A percentile compares a stretch with the other conserved stretches of the same genome.
Evolutionary conservation across 53 echinoderm and acorn worm genomes (phyloP).

Genomic region (Zoroaster sp.): DNA sequence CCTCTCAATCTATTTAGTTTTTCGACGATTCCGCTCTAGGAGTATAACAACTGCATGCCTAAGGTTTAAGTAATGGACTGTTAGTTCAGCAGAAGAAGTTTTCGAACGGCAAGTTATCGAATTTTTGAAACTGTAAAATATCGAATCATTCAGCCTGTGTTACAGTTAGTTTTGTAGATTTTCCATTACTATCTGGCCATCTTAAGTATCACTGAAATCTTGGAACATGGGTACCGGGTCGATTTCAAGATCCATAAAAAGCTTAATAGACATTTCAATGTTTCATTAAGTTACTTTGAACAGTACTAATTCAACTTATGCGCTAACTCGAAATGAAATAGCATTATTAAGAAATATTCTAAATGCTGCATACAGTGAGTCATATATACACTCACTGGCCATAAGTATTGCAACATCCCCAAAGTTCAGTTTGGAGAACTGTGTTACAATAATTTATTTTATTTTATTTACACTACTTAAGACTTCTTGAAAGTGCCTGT

Average conservation of each 20-base stretch:
- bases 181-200: not conserved
- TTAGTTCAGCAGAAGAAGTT: not conserved
- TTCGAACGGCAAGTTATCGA: not conserved
- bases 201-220: not conserved
- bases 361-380: too few relatives aligned
- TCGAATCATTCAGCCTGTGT: not conserved
- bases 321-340: too few relatives aligned
- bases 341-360: too few relatives aligned
- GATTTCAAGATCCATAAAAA: not conserved
- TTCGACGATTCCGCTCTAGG: not conserved
- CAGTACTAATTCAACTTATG: too few relatives aligned
- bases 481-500: too few relatives aligned
- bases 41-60: not conserved
- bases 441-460: too few relatives aligned
- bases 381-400: too few relatives aligned
- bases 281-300: too few relatives aligned
- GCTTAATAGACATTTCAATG: too few relatives aligned
- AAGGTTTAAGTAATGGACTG: not conserved
- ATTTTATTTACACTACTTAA: too few relatives aligned
- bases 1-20: not conserved
- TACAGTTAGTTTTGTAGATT: not conserved
- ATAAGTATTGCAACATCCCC: too few relatives aligned
- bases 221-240: not conserved
- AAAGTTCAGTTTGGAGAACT: too few relatives aligned
- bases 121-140: not conserved